phyloP scores from a whole-genome alignment of 1,140 invertebrate species.

The Patella vulgata region DNA sequence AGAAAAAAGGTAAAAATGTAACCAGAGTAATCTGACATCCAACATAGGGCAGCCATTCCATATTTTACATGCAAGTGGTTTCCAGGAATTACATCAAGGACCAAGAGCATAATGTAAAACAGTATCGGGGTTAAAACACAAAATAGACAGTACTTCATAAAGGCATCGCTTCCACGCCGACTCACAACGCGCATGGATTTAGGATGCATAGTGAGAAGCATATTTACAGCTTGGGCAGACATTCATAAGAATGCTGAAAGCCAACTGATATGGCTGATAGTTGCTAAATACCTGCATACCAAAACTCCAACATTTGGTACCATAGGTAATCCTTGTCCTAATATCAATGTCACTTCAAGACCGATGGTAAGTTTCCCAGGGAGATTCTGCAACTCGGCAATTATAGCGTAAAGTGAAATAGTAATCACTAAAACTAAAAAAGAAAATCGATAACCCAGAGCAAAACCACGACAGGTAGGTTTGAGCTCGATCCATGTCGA shows the following conservation, averaged over 20 bases:
- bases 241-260: constrained; percentile 94
- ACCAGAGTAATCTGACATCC: constrained; percentile 61
- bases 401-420: constrained; percentile 7
- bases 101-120: too few relatives aligned
- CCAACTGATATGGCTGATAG: constrained; percentile 88
- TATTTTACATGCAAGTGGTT: too few relatives aligned
- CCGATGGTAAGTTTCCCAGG: constrained; percentile 9
- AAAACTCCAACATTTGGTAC: too few relatives aligned
- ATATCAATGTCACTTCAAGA: background rate
- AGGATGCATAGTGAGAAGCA: constrained; percentile 19
- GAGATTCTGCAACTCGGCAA: constrained; percentile 6
- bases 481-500: background rate
- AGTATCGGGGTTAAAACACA: too few relatives aligned
- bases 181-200: too few relatives aligned
- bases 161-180: too few relatives aligned
- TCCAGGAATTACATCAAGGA: too few relatives aligned
- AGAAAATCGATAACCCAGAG: background rate
- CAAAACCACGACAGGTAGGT: background rate
- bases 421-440: background rate
- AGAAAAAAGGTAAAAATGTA: constrained; percentile 71
- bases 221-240: constrained; percentile 83
- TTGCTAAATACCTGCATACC: constrained; percentile 71
- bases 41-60: too few relatives aligned
- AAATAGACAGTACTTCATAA: too few relatives aligned
- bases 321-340: too few relatives aligned